Conservation (phyloP, 2,797 vertebrate species). For the Acipenser oxyrinchus region DNA sequence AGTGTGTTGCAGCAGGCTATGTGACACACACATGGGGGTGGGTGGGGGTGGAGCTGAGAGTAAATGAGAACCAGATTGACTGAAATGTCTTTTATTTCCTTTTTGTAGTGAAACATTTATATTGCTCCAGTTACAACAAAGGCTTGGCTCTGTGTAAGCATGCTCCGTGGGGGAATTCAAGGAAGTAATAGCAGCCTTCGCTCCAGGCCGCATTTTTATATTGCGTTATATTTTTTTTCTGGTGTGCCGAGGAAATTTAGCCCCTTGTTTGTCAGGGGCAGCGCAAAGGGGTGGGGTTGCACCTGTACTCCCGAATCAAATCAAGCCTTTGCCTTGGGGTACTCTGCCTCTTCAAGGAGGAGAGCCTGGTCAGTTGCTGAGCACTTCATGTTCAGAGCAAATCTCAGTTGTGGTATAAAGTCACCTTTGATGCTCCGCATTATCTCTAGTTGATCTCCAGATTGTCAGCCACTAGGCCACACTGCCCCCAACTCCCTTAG, state of each 20-base stretch:
- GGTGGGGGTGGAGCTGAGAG: constrained; percentile 13
- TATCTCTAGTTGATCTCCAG: too few relatives aligned
- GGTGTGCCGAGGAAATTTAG: constrained; percentile 23
- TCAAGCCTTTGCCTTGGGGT: too few relatives aligned
- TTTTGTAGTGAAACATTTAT: constrained; percentile 48
- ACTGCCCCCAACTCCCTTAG: too few relatives aligned
- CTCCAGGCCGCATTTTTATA: constrained; percentile 37
- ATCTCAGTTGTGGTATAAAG: too few relatives aligned
- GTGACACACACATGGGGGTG: background rate
- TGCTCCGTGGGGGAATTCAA: constrained; percentile 8
- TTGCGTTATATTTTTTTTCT: constrained; percentile 34
- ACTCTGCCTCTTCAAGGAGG: too few relatives aligned
- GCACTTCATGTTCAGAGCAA: too few relatives aligned
- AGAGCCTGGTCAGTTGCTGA: too few relatives aligned
- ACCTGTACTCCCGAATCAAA: constrained; percentile 23
- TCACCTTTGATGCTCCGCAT: too few relatives aligned
- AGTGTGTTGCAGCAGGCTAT: too few relatives aligned
- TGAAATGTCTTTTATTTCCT: constrained; percentile 22
- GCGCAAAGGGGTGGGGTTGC: constrained; percentile 22
- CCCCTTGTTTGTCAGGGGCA: constrained; percentile 18
- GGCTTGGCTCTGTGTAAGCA: constrained; percentile 27
- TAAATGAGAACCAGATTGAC: constrained; percentile 49
- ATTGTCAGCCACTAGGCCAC: too few relatives aligned
- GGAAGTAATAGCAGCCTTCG: constrained; percentile 27
- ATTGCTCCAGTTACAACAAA: constrained; percentile 67